phyloP scores from a whole-genome alignment of 1,140 invertebrate genomes.

The Drosophila orena region DNA sequence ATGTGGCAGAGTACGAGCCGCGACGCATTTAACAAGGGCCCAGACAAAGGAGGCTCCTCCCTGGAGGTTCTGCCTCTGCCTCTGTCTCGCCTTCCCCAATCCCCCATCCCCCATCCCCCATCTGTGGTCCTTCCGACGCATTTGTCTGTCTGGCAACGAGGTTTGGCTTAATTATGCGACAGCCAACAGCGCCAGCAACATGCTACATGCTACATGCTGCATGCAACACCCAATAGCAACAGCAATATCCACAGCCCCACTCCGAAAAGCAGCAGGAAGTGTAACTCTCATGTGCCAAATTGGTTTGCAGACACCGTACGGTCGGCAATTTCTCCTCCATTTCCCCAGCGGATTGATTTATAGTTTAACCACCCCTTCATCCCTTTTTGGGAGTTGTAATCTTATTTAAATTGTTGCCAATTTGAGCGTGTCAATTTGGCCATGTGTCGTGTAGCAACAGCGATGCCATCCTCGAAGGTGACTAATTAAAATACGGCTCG shows the following conservation, averaged over 20 bases:
- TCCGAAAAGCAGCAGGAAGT: slow-evolving; percentile 13
- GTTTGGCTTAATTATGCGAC: slow-evolving; percentile 47
- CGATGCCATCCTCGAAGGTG: not conserved
- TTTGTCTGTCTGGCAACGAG: slow-evolving; percentile 37
- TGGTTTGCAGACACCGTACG: slow-evolving; percentile 39
- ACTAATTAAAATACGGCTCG: slow-evolving; percentile 47
- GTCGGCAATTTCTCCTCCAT: slow-evolving; percentile 7
- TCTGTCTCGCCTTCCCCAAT: slow-evolving; percentile 5
- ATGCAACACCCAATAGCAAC: slow-evolving; percentile 26
- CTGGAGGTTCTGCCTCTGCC: slow-evolving; percentile 22
- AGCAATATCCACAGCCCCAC: slow-evolving; percentile 4
- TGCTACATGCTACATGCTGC: slow-evolving; percentile 2
- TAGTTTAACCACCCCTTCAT: not conserved
- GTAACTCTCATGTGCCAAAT: slow-evolving; percentile 40
- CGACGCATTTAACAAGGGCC: slow-evolving; percentile 55
- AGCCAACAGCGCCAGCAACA: slow-evolving; percentile 29
- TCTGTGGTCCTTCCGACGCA: slow-evolving; percentile 6
- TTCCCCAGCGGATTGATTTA: slow-evolving; percentile 37
- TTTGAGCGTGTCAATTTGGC: slow-evolving; percentile 42
- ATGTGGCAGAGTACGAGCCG: slow-evolving; percentile 54
- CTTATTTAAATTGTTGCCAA: slow-evolving; percentile 52
- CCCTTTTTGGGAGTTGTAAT: slow-evolving; percentile 19
- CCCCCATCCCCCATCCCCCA: not conserved
- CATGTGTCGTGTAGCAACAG: slow-evolving; percentile 14
- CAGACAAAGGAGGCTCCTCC: slow-evolving; percentile 51